Base-by-base conservation (phyloP, 2,888 invertebrate species). In the Papilio demoleus region DNA sequence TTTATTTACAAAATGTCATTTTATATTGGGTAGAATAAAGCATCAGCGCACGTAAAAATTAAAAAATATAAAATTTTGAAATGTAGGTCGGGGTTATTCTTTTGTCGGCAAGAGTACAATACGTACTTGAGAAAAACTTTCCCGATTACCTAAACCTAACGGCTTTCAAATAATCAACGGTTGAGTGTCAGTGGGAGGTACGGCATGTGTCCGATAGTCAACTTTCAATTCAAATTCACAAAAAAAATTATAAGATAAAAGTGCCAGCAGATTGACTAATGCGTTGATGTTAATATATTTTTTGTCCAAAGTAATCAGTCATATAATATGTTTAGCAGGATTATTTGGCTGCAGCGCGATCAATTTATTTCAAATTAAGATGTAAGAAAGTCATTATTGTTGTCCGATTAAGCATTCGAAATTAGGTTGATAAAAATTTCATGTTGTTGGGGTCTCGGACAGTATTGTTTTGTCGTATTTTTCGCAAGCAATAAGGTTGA, bases 71-170 rank as follows among this genome's bases (percentile, higher is more conserved):
- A 24, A 38, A 40, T 60, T 31, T 14, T 38, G 40, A n/a, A 60
- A 60, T 60, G 60, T 60, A 60, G 60, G 60, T 60, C 60, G 60
- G 38, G 60, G 60, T 38, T 24, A 40, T 60, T 60, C 24, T 38
- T 38, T 60, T 38, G 47, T 60, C 40, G 60, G 38, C 60, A 40
- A 38, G 60, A 60, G 40, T 4, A 60, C 60, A 38, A 40, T 36
- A 40, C 60, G 60, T 60, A 40, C 38, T 60, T 38, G 60, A 60
- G n/a, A 36, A 22, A 40, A 60, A 60, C 38, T 60, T 60, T 60
- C 60, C 19, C 27, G 19, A 65, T 65, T 65, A 40, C 56, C 56
- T 58, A 42, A 58, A 42, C 24, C 36, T 65, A 64, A 40, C 64
- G 40, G 56, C 56, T 58, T 56, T 64, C 53, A 64, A 64, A 53